phyloP scores from a whole-genome alignment of 2,113 vertebrate genomes.

The Kryptolebias marmoratus region DNA sequence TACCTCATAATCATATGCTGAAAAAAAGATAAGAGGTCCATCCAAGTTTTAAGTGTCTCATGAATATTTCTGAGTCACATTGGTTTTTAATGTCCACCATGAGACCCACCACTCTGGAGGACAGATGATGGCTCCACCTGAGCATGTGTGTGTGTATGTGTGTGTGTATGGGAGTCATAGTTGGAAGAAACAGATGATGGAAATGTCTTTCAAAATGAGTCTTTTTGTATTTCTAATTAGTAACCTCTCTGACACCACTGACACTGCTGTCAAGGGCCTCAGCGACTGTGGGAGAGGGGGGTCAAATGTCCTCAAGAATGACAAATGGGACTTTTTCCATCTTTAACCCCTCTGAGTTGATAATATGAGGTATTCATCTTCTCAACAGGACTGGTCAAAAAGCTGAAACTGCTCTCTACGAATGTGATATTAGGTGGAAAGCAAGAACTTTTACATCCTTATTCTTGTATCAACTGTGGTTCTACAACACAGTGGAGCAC shows the following conservation, averaged over 20 bases:
- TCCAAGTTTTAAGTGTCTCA: constrained; percentile 63
- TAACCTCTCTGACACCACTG: constrained; percentile 48
- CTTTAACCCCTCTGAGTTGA: constrained; percentile 24
- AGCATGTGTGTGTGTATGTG: neutral
- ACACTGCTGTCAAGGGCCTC: constrained; percentile 57
- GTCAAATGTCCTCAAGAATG: constrained; percentile 40
- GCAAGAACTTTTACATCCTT: too few species aligned
- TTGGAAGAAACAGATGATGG: neutral
- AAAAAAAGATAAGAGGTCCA: constrained; percentile 53
- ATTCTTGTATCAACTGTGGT: too few species aligned
- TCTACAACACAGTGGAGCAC: too few species aligned
- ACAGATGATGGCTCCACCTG: neutral
- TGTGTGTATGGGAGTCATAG: neutral
- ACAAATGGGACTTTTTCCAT: constrained; percentile 28
- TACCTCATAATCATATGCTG: constrained; percentile 63
- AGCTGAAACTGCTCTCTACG: constrained; percentile 12
- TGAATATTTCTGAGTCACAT: constrained; percentile 69
- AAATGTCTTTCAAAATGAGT: constrained; percentile 41
- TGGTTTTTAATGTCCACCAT: constrained; percentile 27
- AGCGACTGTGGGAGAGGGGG: constrained; percentile 32
- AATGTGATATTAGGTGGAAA: neutral
- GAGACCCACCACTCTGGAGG: constrained; percentile 12
- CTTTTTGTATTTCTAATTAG: constrained; percentile 63
- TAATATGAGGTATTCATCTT: constrained; percentile 9
- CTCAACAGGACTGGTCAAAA: constrained; percentile 8